Evolutionary conservation across 2,113 vertebrate species (phyloP).

Genomic region (Corvus moneduloides): DNA sequence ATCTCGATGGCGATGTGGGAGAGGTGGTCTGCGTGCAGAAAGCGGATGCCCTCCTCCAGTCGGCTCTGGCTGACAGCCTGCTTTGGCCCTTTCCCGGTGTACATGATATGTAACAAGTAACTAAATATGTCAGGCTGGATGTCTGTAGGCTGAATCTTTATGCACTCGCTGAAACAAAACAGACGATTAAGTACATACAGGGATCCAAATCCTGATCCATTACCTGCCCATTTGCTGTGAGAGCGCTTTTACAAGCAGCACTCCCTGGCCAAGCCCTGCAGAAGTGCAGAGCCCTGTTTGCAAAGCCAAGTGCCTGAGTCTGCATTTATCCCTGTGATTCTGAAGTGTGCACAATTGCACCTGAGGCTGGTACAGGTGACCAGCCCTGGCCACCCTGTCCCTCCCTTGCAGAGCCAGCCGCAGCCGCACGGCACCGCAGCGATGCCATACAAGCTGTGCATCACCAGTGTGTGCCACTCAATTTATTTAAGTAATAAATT

Average conservation of each 20-base stretch:
- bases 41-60: slow-evolving; percentile 93
- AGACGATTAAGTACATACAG: background rate
- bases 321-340: background rate
- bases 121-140: slow-evolving; percentile 99
- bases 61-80: slow-evolving; percentile 89
- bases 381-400: background rate
- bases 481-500: background rate
- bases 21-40: slow-evolving; percentile 94
- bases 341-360: background rate
- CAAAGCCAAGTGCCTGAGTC: background rate
- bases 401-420: background rate
- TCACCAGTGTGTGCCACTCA: background rate
- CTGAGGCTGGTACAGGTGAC: background rate
- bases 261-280: background rate
- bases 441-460: background rate
- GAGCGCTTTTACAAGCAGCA: fast-evolving
- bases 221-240: background rate
- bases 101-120: slow-evolving; percentile 98
- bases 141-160: slow-evolving; percentile 97
- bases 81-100: slow-evolving; percentile 91
- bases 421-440: fast-evolving
- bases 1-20: slow-evolving; percentile 81
- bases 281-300: background rate
- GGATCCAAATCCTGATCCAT: background rate
- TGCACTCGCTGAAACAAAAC: slow-evolving; percentile 88